Base-by-base conservation (phyloP, 2,888 invertebrate genomes). In the Spialia ferax region DNA sequence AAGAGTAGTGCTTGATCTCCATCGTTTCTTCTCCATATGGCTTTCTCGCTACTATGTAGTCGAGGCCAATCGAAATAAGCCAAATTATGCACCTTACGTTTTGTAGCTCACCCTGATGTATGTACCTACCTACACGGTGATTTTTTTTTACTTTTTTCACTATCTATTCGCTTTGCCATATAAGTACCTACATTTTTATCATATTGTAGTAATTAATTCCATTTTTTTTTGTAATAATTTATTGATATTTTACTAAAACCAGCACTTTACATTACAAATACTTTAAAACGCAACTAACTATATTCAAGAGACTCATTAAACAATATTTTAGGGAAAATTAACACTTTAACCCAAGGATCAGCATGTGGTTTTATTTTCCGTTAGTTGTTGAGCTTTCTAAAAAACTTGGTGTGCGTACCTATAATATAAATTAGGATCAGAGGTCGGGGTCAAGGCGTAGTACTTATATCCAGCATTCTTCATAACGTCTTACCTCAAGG, bases 1-100 rank as follows among this genome's bases (percentile, higher is more conserved):
- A 92, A 95, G 95, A 94, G 95, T 96, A 94, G 95, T 95, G 89
- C 95, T 96, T 93, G 95, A 95, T 87, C 94, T 97, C 87, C 97
- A 97, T 92, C 96, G 97, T 94, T 95, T 96, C 90, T 96, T 97
- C 95, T 96, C 96, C 83, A 95, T 97, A 91, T 95, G 95, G 94
- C 95, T 96, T 87, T 85, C 89, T 86, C 91, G 88, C 79, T 92
- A 88, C 86, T 90, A 87, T 87, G 74, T 75, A 74, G 79, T 88
- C 81, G 89, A 87, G 81, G 79, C 78, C 78, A 81, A 82, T 82
- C 87, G 85, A 86, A 81, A 77, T 74, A 82, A 85, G 80, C 84
- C 80, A 80, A 84, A 83, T 83, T 82, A 82, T 86, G 82, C 87
- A 85, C 86, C 83, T 85, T 89, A 81, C 82, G 82, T 89, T 87